Percentiles rank a stretch among this genome's conserved stretches.
phyloP scores from a whole-genome alignment of 2,797 vertebrate species.

The Tinamus major region DNA sequence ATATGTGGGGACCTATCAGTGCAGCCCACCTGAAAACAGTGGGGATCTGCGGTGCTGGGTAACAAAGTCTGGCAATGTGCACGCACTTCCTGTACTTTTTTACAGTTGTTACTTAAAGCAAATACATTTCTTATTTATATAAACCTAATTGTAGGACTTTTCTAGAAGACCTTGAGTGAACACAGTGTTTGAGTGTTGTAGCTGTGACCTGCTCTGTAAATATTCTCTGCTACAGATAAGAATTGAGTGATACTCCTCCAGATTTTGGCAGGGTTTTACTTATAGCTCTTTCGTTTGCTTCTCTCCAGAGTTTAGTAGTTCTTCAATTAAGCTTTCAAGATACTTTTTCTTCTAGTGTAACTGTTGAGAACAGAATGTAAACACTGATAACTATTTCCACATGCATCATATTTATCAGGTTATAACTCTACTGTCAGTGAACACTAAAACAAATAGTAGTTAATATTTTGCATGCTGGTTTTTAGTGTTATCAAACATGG shows the following conservation, averaged over 20 bases:
- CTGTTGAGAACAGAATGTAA: conserved; percentile 36
- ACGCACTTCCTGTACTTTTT: not conserved
- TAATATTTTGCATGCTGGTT: not conserved
- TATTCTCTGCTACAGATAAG: conserved; percentile 46
- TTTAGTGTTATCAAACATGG: not conserved
- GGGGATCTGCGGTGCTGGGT: not conserved
- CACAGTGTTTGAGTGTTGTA: conserved; percentile 35
- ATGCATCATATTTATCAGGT: not conserved
- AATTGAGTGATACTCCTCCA: not conserved
- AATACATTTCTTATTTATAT: conserved; percentile 48
- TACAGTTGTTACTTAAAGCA: conserved; percentile 49
- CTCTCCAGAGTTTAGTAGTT: not conserved
- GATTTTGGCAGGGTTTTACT: conserved; percentile 29
- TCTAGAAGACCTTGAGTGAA: conserved; percentile 61
- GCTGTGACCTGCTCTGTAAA: conserved; percentile 49
- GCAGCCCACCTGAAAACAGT: not conserved
- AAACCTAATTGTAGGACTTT: conserved; percentile 47
- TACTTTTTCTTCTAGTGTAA: not conserved
- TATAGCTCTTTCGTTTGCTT: not conserved
- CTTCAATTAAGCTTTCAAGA: conserved; percentile 18
- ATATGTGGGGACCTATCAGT: not conserved
- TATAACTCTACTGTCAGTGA: not conserved
- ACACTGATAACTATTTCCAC: not conserved
- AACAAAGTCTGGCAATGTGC: not conserved
- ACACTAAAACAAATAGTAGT: not conserved